Conservation (phyloP, 35 echinoderm and acorn worm genomes). For the Apostichopus japonicus region DNA sequence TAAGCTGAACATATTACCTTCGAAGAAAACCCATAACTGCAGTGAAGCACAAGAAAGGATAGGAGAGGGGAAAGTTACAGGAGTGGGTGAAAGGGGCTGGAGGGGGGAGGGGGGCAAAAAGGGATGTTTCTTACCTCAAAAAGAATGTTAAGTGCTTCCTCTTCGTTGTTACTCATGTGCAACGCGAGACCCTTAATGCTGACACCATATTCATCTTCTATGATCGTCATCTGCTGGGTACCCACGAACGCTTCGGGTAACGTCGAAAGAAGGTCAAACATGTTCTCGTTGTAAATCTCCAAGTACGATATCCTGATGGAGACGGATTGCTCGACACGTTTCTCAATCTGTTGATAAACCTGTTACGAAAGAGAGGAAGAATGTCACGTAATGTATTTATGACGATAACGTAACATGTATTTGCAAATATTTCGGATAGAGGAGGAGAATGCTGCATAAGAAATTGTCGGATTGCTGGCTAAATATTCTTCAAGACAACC, state of each 20-base stretch:
- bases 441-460: too few relatives aligned
- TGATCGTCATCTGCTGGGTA: slow-evolving; percentile 86
- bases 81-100: neutral
- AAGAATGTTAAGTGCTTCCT: slow-evolving; percentile 94
- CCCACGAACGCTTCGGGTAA: slow-evolving; percentile 77
- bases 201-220: slow-evolving; percentile 93
- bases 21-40: too few relatives aligned
- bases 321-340: slow-evolving; percentile 84
- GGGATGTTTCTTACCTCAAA: slow-evolving; percentile 79
- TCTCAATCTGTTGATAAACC: slow-evolving; percentile 95
- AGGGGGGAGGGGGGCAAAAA: neutral
- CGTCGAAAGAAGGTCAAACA: slow-evolving; percentile 97
- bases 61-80: neutral
- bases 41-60: neutral
- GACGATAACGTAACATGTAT: neutral
- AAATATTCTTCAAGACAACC: too few relatives aligned
- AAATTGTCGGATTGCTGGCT: too few relatives aligned
- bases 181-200: slow-evolving; percentile 87
- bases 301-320: slow-evolving; percentile 88
- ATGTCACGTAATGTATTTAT: neutral
- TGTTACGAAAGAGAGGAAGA: neutral
- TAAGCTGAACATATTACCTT: too few relatives aligned
- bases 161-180: slow-evolving; percentile 90
- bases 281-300: slow-evolving; percentile 94
- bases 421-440: neutral